Evolutionary conservation across 2,113 vertebrate species (phyloP).

Genomic region (Pterocles orientalis): DNA sequence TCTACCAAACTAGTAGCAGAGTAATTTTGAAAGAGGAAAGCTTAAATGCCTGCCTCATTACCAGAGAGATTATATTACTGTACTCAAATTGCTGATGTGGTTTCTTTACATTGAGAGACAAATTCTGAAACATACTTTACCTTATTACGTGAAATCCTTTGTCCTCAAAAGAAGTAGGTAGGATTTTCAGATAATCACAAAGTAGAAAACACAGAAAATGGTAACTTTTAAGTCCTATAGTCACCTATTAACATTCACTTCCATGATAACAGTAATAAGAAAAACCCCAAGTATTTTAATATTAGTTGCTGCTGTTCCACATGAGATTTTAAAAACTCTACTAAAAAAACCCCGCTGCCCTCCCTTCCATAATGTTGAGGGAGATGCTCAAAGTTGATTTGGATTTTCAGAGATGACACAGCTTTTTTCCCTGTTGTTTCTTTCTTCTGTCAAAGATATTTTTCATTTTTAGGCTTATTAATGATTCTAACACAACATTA

Average conservation of each 20-base stretch:
- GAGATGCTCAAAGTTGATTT: neutral
- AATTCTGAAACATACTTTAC: neutral
- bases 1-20: neutral
- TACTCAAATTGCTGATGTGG: neutral
- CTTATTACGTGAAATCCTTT: neutral
- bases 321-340: neutral
- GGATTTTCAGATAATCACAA: neutral
- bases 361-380: neutral
- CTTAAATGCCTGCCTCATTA: neutral
- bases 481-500: neutral
- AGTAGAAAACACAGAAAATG: neutral
- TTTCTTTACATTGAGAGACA: neutral
- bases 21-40: neutral
- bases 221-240: neutral
- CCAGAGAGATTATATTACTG: neutral
- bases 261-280: neutral
- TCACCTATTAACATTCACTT: neutral
- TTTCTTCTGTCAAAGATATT: neutral
- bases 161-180: neutral
- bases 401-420: neutral
- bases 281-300: neutral
- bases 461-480: neutral
- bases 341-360: neutral
- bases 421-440: accelerated
- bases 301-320: neutral